Base-by-base conservation (phyloP, 2,888 invertebrate species). In the Cosmia pyralina region DNA sequence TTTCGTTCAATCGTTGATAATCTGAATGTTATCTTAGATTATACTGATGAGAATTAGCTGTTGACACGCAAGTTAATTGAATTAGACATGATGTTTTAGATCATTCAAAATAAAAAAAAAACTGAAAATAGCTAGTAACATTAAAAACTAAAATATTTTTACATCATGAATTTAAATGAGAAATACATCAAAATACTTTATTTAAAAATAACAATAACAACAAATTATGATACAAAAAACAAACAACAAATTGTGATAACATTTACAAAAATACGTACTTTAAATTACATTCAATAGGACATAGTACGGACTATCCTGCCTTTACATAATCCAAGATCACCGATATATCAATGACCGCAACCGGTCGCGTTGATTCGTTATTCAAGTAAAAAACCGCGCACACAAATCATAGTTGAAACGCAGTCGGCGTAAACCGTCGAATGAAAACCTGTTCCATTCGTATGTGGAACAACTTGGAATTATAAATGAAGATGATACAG, bases 401-500 rank as follows among this genome's bases (percentile, higher is more conserved):
- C 84, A 88, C 90, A 89, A 90, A 90, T 91, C 90, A 89, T 86
- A 79, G 82, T 82, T 83, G 69, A 79, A 85, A 82, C 80, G 59
- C 64, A 77, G 75, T 76, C 55, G 65, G 64, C 77, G 69, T 80
- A 71, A 81, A 73, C 67, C 69, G 77, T 74, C 78, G 66, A 84
- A 76, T 64, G 66, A 75, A 83, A 89, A 89, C 89, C 75, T 75
- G 89, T 90, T 88, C 81, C 69, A 72, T 72, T 79, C 80, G 65
- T 88, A 90, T 89, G 87, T 91, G 81, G 91, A 88, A 87, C 90
- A 88, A 84, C 77, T 77, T 88, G 83, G 86, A 85, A 87, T 90
- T 85, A 85, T 85, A 88, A 90, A 89, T 87, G 87, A 85, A 84
- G 88, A 89, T 88, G 91, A 87, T 90, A 88, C 85, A 86, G 84